Evolutionary conservation across 35 echinoderm and acorn worm genomes (phyloP).

Genomic region (Apostichopus parvimensis): DNA sequence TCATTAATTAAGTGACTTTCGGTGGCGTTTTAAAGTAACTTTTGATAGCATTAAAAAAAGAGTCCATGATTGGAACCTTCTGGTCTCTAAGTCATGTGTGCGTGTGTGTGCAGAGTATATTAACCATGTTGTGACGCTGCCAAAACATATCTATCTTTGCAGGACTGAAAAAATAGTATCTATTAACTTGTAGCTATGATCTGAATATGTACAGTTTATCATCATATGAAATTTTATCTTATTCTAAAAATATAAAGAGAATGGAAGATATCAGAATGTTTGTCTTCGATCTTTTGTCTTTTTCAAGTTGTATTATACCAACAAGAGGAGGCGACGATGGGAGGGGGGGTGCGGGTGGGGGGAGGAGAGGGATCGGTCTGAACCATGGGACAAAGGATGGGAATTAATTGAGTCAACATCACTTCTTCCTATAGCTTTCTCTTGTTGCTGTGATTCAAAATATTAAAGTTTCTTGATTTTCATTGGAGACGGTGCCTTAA

Average conservation of each 20-base stretch:
- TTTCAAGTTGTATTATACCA: no score
- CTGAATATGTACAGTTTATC: constrained; percentile 6
- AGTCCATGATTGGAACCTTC: not conserved
- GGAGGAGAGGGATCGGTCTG: no score
- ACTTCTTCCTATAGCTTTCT: no score
- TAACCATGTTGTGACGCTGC: constrained; percentile 1
- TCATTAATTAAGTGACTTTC: not conserved
- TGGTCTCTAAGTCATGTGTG: not conserved
- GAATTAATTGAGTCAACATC: no score
- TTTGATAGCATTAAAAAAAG: not conserved
- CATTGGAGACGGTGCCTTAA: no score
- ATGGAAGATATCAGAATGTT: no score
- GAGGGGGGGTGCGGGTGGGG: no score
- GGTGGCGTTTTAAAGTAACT: not conserved
- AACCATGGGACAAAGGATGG: no score
- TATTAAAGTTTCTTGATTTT: no score
- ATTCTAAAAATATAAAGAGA: constrained; percentile 8
- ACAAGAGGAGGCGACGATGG: no score
- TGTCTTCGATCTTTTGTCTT: no score
- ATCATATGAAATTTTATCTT: constrained; percentile 12
- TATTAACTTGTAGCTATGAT: not conserved
- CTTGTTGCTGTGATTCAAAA: no score
- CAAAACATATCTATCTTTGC: constrained; percentile 11
- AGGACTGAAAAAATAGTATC: not conserved
- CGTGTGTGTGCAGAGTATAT: constrained; percentile 6